These are phyloP conservation scores for Sprattus sprattus DNA, from an alignment of 2,113 vertebrate genomes.

Conservation along the genomic window DNA sequence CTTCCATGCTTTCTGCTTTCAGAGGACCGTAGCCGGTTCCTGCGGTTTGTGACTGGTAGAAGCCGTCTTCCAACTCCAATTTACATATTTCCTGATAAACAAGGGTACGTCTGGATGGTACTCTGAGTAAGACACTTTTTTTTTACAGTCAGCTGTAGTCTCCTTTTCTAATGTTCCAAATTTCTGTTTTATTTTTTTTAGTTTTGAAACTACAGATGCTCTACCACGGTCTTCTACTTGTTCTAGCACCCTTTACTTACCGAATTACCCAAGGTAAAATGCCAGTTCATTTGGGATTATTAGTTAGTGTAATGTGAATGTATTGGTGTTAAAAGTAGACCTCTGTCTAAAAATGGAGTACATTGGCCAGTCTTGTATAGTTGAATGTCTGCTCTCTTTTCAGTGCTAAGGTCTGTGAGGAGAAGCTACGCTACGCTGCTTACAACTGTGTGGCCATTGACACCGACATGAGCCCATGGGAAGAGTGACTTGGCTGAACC, in stretches of 20 bases:
- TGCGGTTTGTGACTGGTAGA: slow-evolving; percentile 94
- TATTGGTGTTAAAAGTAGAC: neutral
- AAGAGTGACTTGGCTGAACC: slow-evolving; percentile 74
- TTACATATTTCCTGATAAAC: slow-evolving; percentile 93
- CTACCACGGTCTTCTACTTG: slow-evolving; percentile 96
- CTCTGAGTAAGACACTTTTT: neutral
- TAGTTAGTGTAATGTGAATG: neutral
- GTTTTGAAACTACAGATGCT: slow-evolving; percentile 92
- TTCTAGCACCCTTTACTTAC: slow-evolving; percentile 93
- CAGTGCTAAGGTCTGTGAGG: slow-evolving; percentile 93
- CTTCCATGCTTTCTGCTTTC: slow-evolving; percentile 21
- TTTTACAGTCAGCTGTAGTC: neutral
- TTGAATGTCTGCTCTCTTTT: neutral
- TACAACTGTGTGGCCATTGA: slow-evolving; percentile 99
- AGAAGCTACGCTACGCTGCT: slow-evolving; percentile 94
- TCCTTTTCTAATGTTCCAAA: slow-evolving; percentile 32
- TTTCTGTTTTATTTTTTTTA: slow-evolving; percentile 56
- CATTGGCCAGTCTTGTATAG: neutral
- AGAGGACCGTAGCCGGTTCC: slow-evolving; percentile 98
- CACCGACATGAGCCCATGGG: slow-evolving; percentile 97
- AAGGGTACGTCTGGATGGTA: slow-evolving; percentile 74
- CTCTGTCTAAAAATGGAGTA: neutral
- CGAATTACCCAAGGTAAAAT: slow-evolving; percentile 89
- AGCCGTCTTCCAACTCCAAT: slow-evolving; percentile 96
- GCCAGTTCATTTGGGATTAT: neutral